Evolutionary conservation across 2,113 vertebrate genomes (phyloP), one percentile per base, ranked within the genome.

Genomic region (Gadus chalcogrammus): DNA sequence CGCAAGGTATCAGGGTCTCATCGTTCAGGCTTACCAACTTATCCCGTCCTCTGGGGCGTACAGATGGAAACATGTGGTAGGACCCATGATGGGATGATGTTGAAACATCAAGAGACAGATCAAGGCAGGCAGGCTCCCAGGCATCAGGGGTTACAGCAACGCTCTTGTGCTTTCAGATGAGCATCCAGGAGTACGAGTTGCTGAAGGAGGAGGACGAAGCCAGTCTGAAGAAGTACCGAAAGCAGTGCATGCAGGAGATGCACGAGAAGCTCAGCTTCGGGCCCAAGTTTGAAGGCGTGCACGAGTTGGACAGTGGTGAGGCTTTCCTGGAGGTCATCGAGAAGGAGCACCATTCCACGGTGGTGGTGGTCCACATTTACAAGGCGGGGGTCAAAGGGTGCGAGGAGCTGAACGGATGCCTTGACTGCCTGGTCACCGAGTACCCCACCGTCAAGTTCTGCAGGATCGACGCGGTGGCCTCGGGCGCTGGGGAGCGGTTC

Each of bases 241-340:
- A 91, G 64, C 93, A 91, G 20, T 97, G 96, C 78, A 99, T 99
- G 97, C 93, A 95, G 86, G 94, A 97, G 60, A 98, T 99, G 97
- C 96, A 97, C 28, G 94, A 96, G 79, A 91, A 93, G 75, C 90
- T 99, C 84, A 99, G 97, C 78, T 97, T 99, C 13, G 96, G 96
- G 71, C 96, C 96, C 0, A 93, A 86, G 70, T 96, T 98, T 0
- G 95, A 94, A 42, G 91, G 91, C 2, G 83, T 99, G 35, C 92
- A 92, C 0, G 96, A 98, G 82, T 91, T 99, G 67, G 92, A 94
- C 68, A 95, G 87, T 0, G 95, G 96, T 6, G 95, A 98, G 72
- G 93, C 95, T 74, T 99, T 99, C 88, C 90, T 99, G 28, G 93
- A 96, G 72, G 92, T 94, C 64, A 93, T 98, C 0, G 95, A 96